Conservation (phyloP, 2,888 invertebrate species). For the Apamea sordens region DNA sequence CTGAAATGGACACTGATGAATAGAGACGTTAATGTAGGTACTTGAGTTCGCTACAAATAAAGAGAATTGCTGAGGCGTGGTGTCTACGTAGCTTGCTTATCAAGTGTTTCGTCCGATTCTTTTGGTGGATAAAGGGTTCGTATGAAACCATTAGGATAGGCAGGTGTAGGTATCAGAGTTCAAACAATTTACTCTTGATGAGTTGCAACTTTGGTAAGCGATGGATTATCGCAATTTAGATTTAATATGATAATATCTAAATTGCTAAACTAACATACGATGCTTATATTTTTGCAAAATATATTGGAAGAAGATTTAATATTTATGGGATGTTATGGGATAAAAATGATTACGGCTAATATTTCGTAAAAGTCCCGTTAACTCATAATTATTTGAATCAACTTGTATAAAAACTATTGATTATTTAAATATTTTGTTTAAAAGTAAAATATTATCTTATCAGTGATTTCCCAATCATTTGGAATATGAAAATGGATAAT, state of each 20-base stretch:
- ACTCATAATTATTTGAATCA: background rate
- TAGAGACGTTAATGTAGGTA: constrained; percentile 40
- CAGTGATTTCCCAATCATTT: background rate
- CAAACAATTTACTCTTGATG: background rate
- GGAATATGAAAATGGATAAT: background rate
- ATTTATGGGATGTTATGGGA: too few species aligned
- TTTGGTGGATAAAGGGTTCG: background rate
- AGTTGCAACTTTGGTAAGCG: background rate
- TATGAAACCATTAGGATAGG: background rate
- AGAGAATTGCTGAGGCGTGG: constrained; percentile 21
- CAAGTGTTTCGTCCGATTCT: background rate
- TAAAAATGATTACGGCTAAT: background rate
- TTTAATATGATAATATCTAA: background rate
- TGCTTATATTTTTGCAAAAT: background rate
- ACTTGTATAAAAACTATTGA: too few species aligned
- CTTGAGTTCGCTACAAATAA: constrained; percentile 31
- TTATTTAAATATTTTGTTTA: background rate
- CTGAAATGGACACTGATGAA: constrained; percentile 46
- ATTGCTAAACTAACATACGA: background rate
- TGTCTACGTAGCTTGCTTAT: constrained; percentile 30
- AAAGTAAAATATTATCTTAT: background rate
- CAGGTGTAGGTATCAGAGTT: background rate
- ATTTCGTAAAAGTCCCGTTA: background rate
- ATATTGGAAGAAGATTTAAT: background rate
- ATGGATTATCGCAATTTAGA: background rate